Percentiles rank a stretch among this genome's conserved stretches.
These are phyloP conservation scores for Stenchaetothrips biformis DNA, from an alignment of 2,888 invertebrate species.

Conservation along the genomic window DNA sequence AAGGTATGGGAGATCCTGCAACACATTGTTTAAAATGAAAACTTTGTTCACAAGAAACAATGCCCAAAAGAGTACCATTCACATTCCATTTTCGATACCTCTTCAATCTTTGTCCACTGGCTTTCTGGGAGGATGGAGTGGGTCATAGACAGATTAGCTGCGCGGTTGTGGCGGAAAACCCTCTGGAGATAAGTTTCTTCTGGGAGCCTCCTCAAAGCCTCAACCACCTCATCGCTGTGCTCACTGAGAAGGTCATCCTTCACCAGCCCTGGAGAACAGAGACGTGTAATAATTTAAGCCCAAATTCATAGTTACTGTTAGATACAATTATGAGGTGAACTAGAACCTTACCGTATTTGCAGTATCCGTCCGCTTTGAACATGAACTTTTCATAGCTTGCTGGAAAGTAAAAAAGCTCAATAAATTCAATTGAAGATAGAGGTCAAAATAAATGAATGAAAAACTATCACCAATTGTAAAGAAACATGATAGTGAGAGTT, in stretches of 20 bases:
- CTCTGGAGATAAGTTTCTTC: background rate
- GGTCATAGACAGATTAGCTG: background rate
- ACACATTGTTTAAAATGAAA: background rate
- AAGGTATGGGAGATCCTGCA: background rate
- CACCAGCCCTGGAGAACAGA: background rate
- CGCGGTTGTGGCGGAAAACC: background rate
- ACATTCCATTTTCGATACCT: background rate
- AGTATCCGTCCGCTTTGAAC: background rate
- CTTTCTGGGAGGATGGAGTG: background rate
- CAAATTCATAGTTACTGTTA: background rate
- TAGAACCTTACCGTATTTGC: background rate
- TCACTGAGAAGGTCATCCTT: background rate
- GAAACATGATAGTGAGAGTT: background rate
- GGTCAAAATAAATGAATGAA: background rate
- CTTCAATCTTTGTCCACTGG: conserved; percentile 11
- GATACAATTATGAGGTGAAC: no score
- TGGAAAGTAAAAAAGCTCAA: background rate
- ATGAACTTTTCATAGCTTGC: background rate
- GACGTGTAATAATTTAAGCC: background rate
- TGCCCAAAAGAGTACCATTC: background rate
- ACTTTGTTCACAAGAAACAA: background rate
- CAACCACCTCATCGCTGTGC: background rate
- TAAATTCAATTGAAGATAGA: background rate
- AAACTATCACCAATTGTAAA: background rate
- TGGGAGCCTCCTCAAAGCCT: background rate